These are phyloP conservation scores for Pheosia gnoma DNA, from an alignment of 2,888 invertebrate species.

Conservation along the genomic window DNA sequence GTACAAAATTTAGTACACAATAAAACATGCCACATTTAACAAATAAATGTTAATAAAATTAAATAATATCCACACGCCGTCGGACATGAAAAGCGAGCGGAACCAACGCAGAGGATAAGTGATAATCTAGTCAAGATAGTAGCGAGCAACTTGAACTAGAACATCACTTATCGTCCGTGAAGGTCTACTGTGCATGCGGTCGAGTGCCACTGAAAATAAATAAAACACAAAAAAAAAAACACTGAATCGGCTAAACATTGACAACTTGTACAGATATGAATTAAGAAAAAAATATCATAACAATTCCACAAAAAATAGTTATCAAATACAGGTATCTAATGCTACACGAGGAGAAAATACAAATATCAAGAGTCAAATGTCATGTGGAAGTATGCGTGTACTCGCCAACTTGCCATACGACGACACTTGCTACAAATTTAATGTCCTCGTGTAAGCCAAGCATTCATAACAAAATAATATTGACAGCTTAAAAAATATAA, in stretches of 20 bases:
- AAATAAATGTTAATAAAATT: constrained; percentile 16
- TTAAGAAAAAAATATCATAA: constrained; percentile 4
- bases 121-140: constrained; percentile 86
- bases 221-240: constrained; percentile 33
- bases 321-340: too few relatives aligned
- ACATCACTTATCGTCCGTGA: constrained; percentile 81
- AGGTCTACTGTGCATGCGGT: constrained; percentile 50
- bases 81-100: constrained; percentile 66
- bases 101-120: constrained; percentile 83
- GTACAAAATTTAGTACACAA: constrained; percentile 14
- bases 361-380: too few relatives aligned
- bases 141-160: constrained; percentile 78
- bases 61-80: constrained; percentile 45
- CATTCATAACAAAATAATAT: too few relatives aligned
- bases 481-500: too few relatives aligned
- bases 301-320: too few relatives aligned
- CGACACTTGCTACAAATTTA: too few relatives aligned
- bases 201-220: constrained; percentile 40
- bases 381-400: too few relatives aligned
- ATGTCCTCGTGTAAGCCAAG: too few relatives aligned
- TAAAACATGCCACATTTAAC: constrained; percentile 21
- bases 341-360: too few relatives aligned
- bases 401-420: too few relatives aligned
- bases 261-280: constrained; percentile 6
- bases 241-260: not conserved